These are phyloP conservation scores for Eclectus roratus DNA, from an alignment of 2,113 vertebrate genomes.

Conservation along the genomic window DNA sequence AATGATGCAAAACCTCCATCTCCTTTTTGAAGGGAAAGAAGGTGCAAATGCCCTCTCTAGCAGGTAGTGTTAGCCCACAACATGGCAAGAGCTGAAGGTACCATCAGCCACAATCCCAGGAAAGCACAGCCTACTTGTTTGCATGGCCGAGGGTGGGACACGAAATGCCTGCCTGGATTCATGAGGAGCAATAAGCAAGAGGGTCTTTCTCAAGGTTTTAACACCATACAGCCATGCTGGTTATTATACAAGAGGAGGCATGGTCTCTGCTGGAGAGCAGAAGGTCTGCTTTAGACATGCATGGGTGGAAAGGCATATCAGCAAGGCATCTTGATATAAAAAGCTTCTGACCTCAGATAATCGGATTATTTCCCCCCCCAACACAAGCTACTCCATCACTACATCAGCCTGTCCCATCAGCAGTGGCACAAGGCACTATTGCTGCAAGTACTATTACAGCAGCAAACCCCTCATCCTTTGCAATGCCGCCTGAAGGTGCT, in stretches of 20 bases:
- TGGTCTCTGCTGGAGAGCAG: neutral
- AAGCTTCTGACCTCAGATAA: neutral
- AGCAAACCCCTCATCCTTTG: neutral
- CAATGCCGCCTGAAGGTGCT: neutral
- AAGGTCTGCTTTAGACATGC: neutral
- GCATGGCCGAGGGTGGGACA: neutral
- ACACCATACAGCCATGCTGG: neutral
- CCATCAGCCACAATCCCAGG: neutral
- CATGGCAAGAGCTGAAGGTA: neutral
- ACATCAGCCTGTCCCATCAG: neutral
- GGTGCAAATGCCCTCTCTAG: neutral
- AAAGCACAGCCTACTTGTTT: neutral
- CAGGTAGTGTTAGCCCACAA: neutral
- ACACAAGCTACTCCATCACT: neutral
- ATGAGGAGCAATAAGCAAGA: neutral
- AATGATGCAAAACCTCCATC: fast-evolving
- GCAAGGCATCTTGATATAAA: neutral
- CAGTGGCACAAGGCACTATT: neutral
- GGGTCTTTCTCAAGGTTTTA: neutral
- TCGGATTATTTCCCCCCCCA: neutral
- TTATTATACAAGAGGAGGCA: neutral
- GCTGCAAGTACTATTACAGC: neutral
- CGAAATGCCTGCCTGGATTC: neutral
- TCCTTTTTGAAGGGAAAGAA: neutral
- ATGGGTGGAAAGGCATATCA: neutral